These are phyloP conservation scores for Trissoscelio sp. DNA, from an alignment of 2,888 invertebrate species.

Conservation along the genomic window DNA sequence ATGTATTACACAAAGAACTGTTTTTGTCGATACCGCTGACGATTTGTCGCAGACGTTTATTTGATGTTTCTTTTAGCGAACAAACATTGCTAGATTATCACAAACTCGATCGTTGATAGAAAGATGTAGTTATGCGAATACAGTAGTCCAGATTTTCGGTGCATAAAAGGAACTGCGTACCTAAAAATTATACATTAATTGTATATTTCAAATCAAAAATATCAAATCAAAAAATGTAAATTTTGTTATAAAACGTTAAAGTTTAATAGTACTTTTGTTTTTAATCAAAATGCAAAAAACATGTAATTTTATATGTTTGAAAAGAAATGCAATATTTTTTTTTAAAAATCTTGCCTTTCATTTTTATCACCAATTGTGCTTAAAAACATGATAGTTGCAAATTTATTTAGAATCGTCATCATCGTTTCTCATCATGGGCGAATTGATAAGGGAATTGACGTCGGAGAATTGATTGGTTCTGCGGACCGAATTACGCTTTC, in stretches of 20 bases:
- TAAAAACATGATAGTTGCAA: slow-evolving; percentile 14
- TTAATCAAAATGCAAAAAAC: too few species aligned
- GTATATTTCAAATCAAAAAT: neutral
- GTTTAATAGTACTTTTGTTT: too few species aligned
- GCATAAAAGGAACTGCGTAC: slow-evolving; percentile 55
- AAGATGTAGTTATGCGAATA: slow-evolving; percentile 8
- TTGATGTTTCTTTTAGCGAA: neutral
- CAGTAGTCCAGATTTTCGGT: slow-evolving; percentile 33
- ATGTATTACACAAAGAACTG: slow-evolving; percentile 1
- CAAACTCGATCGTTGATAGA: slow-evolving; percentile 41
- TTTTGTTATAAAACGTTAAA: too few species aligned
- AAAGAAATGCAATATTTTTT: too few species aligned
- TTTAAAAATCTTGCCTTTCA: slow-evolving; percentile 44
- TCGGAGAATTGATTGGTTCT: slow-evolving; percentile 57
- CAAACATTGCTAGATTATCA: slow-evolving; percentile 33
- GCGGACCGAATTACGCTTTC: slow-evolving; percentile 68
- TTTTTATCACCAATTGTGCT: slow-evolving; percentile 51
- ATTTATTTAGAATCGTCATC: slow-evolving; percentile 65
- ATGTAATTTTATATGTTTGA: too few species aligned
- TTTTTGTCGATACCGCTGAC: neutral
- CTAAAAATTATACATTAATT: slow-evolving; percentile 18
- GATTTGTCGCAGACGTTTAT: neutral
- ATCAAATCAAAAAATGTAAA: too few species aligned
- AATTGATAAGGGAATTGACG: slow-evolving; percentile 60
- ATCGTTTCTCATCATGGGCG: slow-evolving; percentile 61